Percentiles rank a stretch among this genome's conserved stretches.
Conservation (phyloP, 2,888 invertebrate species). For the Aleiodes alternator region DNA sequence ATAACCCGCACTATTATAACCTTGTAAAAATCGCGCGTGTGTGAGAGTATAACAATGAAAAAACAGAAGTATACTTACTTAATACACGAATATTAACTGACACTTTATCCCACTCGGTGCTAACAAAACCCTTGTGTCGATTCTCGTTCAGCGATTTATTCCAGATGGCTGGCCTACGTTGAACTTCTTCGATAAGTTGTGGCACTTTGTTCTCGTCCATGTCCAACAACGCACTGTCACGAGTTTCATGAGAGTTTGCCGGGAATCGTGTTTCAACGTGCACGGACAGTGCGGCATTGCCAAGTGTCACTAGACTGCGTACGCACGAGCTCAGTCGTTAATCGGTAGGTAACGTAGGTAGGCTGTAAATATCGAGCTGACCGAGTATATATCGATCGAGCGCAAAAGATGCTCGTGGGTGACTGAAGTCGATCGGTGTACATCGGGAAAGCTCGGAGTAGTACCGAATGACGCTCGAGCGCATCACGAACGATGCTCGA, state of each 20-base stretch:
- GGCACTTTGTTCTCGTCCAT: conserved; percentile 32
- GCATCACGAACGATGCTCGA: conserved; percentile 17
- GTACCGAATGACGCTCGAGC: conserved; percentile 30
- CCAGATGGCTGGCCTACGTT: conserved; percentile 33
- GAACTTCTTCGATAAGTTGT: conserved; percentile 31
- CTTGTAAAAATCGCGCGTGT: conserved; percentile 11
- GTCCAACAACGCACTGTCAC: conserved; percentile 23
- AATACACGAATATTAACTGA: conserved; percentile 33
- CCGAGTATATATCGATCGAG: conserved; percentile 34
- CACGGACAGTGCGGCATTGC: conserved; percentile 28
- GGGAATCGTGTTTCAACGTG: conserved; percentile 23
- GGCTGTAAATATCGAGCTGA: conserved; percentile 26
- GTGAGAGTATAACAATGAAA: conserved; percentile 11
- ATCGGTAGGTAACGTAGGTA: conserved; percentile 37
- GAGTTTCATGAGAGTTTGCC: conserved; percentile 10
- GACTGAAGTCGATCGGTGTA: conserved; percentile 26
- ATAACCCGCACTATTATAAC: conserved; percentile 33
- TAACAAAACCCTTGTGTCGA: conserved; percentile 24
- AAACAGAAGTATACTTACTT: conserved; percentile 39
- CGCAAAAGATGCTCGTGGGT: conserved; percentile 25
- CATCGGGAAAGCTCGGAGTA: conserved; percentile 27
- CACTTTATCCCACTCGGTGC: conserved; percentile 36
- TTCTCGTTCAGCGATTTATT: conserved; percentile 23
- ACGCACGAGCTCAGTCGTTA: conserved; percentile 29
- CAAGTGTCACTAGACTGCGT: conserved; percentile 25